Percentiles rank a stretch among this genome's conserved stretches.
These are phyloP conservation scores for Chloroclysta siterata DNA, from an alignment of 2,888 invertebrate genomes.

Conservation along the genomic window DNA sequence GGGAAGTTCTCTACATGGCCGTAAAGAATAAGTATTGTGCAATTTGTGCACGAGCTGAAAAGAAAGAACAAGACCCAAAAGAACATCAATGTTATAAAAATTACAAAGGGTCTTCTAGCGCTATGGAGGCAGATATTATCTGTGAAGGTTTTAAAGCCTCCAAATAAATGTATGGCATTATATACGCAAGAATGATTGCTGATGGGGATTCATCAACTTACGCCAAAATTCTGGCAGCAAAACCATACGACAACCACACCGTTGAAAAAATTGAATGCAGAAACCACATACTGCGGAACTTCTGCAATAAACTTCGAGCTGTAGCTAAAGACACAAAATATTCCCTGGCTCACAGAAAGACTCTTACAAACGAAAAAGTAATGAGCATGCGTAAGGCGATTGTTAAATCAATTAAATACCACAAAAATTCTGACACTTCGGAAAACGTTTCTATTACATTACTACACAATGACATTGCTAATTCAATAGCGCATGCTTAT, in stretches of 20 bases:
- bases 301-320: background rate
- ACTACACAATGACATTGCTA: background rate
- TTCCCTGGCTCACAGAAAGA: background rate
- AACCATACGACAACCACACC: background rate
- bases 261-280: constrained; percentile 4
- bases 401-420: background rate
- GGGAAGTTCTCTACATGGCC: background rate
- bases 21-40: background rate
- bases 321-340: background rate
- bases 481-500: background rate
- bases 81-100: background rate
- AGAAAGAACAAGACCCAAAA: background rate
- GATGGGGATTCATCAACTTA: background rate
- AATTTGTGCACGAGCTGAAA: background rate
- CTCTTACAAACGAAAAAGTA: background rate
- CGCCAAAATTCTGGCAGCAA: background rate
- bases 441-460: background rate
- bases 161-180: background rate
- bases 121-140: background rate
- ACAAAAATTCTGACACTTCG: background rate
- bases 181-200: background rate
- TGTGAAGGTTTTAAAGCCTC: background rate
- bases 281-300: background rate
- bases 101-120: background rate
- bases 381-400: background rate